Conservation (phyloP, 2,888 invertebrate genomes). For the Cephus nigrinus region DNA sequence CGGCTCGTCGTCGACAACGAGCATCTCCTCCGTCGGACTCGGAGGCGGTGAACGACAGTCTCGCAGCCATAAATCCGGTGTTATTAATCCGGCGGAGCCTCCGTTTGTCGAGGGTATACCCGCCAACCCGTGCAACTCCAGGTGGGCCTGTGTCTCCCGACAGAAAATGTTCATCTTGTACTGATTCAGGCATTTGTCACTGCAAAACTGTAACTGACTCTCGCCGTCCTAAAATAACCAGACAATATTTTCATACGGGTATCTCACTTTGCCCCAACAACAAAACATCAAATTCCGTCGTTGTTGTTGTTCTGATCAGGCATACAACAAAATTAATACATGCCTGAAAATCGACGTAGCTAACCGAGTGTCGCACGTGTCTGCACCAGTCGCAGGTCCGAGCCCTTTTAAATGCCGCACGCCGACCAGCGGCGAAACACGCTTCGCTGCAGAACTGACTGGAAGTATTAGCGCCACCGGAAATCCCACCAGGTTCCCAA, state of each 20-base stretch:
- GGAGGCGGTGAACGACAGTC: constrained; percentile 79
- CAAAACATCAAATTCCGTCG: not conserved
- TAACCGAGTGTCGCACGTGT: constrained; percentile 89
- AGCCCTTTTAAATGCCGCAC: constrained; percentile 90
- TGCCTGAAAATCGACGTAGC: constrained; percentile 85
- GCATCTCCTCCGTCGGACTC: constrained; percentile 42
- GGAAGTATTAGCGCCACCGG: constrained; percentile 59
- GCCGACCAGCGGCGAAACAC: constrained; percentile 89
- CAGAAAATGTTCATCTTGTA: constrained; percentile 98
- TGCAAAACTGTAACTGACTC: constrained; percentile 90
- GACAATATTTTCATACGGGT: not conserved
- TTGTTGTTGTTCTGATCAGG: not conserved
- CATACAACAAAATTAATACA: constrained; percentile 17
- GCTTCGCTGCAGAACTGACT: constrained; percentile 86
- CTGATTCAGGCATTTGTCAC: constrained; percentile 93
- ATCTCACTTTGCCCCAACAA: not conserved
- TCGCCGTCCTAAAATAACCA: constrained; percentile 79
- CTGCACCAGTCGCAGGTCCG: constrained; percentile 96
- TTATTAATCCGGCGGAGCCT: constrained; percentile 75
- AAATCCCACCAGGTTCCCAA: constrained; percentile 66
- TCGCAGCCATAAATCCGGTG: constrained; percentile 90
- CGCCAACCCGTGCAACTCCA: constrained; percentile 74
- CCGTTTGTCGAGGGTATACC: constrained; percentile 38
- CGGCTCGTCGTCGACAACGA: constrained; percentile 43
- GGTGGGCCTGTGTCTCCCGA: constrained; percentile 90